Base-by-base conservation (phyloP, 1,140 invertebrate species). In the Achroia grisella region DNA sequence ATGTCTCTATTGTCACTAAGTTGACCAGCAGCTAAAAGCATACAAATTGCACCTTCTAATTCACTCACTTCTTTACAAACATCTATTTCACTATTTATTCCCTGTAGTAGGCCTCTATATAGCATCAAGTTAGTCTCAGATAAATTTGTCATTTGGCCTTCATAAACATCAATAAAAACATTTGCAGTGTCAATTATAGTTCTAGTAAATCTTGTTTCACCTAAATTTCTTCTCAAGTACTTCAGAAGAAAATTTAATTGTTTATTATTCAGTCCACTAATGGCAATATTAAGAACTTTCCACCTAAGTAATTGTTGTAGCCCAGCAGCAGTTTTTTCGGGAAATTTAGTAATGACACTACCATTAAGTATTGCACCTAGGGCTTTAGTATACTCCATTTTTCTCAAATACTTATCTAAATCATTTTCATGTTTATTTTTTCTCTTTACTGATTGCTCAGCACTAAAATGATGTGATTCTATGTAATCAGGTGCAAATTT, bases 271-370 rank as follows among this genome's bases (percentile, higher is more conserved):
- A 93, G 87, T 10, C 90, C 90, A 28, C 89, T 86, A 3, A 97
- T 77, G 2, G 95, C 94, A 53, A 89, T 87, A 57, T 88, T 75
- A 27, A 95, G 72, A n/a, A 91, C 92, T 76, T 91, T 89, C 30
- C 94, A 89, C 69, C 92, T 89, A 10, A 93, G 91, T 28, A 98
- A 80, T 83, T 98, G 96, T 75, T 95, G 93, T 51, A 97, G 87
- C 3, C 97, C 81, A 39, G 91, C 89, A 35, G 96, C 89, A 2
- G 94, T 93, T 17, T 92, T 86, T 60, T 95, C 92, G 2, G 96
- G 95, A 33, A 85, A 87, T 66, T 91, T 91, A 15, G 87, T 89
- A 8, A 85, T 66, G 8, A 91, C 78, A 61, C 88, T 89, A 17
- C 86, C 86, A 23, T 86, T 63, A 56, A 98, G 71, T 27, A 93